phyloP scores from a whole-genome alignment of 2,888 invertebrate species.

The Aphelenchoides bicaudatus region DNA sequence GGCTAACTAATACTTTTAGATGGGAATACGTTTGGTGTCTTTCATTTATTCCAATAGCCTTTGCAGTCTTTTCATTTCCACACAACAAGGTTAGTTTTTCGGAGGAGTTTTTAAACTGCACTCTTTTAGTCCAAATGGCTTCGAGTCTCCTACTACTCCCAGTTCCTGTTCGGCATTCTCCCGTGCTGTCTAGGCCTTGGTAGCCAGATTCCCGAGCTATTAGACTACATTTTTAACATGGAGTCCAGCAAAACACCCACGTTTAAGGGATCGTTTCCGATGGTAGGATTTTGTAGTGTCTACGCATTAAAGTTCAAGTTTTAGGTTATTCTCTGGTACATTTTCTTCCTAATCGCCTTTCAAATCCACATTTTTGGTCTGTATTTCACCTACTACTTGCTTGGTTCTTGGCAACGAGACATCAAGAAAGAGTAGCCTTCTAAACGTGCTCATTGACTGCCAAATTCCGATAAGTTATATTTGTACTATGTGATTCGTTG shows the following conservation, averaged over 20 bases:
- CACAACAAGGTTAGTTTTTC: constrained; percentile 44
- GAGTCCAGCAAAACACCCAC: constrained; percentile 53
- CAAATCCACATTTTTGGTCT: constrained; percentile 57
- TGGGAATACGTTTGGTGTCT: constrained; percentile 53
- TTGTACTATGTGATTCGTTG: too few species aligned
- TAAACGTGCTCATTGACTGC: too few species aligned
- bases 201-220: constrained; percentile 52
- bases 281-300: constrained; percentile 45
- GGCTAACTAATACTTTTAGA: neutral
- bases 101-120: neutral
- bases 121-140: constrained; percentile 43
- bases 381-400: constrained; percentile 51
- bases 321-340: too few species aligned
- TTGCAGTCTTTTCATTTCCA: constrained; percentile 46
- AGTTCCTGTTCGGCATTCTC: constrained; percentile 49
- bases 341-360: constrained; percentile 57
- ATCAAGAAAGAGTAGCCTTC: constrained; percentile 21
- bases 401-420: constrained; percentile 43
- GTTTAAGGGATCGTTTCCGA: constrained; percentile 55
- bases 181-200: constrained; percentile 51
- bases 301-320: too few species aligned
- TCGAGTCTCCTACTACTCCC: constrained; percentile 49
- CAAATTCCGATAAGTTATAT: too few species aligned
- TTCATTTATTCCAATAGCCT: constrained; percentile 48
- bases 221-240: constrained; percentile 47